A percentile compares a stretch with the other conserved stretches of the same genome.
phyloP scores from a whole-genome alignment of 1,140 invertebrate species.

The Drosophila equinoxialis region DNA sequence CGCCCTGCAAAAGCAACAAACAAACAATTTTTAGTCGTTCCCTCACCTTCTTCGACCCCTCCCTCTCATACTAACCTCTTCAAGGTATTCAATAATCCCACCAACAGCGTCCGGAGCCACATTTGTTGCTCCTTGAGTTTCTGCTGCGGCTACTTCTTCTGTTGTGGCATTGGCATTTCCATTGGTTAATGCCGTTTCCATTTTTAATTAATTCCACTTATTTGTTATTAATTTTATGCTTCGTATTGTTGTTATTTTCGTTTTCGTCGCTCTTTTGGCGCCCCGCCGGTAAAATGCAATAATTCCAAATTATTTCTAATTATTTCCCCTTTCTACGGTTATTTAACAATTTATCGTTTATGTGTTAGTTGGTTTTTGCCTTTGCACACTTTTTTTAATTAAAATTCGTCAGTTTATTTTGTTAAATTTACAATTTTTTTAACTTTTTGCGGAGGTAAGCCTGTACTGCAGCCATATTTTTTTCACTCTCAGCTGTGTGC shows the following conservation, averaged over 20 bases:
- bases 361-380: not conserved
- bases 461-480: conserved; percentile 11
- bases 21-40: not conserved
- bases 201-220: conserved; percentile 8
- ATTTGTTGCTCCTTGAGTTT: conserved; percentile 25
- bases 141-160: conserved; percentile 24
- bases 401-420: not conserved
- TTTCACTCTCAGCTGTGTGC: conserved; percentile 12
- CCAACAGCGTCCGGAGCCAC: conserved; percentile 11
- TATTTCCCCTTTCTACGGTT: not conserved
- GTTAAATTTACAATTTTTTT: not conserved
- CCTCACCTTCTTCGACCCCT: not conserved
- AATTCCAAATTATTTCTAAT: not conserved
- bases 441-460: conserved; percentile 7
- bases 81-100: conserved; percentile 53
- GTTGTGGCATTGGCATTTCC: conserved; percentile 8
- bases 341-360: not conserved
- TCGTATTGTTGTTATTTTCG: conserved; percentile 1
- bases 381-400: not conserved
- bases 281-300: not conserved
- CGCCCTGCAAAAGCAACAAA: conserved; percentile 39
- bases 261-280: conserved; percentile 4
- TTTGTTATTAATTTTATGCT: not conserved
- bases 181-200: conserved; percentile 28
- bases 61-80: conserved; percentile 3